Evolutionary conservation across 2,113 vertebrate species (phyloP), one percentile per base, ranked within the genome.

Genomic region (Salvator merianae): DNA sequence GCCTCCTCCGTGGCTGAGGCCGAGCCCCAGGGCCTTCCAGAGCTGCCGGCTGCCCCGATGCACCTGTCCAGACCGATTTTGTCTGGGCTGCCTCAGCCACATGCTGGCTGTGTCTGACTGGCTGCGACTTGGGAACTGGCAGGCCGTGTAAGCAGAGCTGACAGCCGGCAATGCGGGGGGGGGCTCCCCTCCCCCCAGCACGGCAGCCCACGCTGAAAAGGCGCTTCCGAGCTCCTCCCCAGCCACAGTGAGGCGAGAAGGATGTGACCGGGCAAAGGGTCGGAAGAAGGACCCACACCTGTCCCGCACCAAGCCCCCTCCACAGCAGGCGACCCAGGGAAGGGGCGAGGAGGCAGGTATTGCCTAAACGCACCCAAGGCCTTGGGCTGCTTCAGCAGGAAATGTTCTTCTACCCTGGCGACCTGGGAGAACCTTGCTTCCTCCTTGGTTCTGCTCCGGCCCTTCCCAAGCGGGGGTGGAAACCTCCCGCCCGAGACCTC

Each of bases 121-220:
- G 70, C 55, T 73, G 7, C 10, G 66, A 34, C 18, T 28, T 10
- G 34, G 1, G 1, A 30, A 22, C 28, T 14, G 62, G n/a, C 20
- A 1, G 36, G 13, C 77, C 40, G 22, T 30, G 2, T 63, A 38
- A n/a, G 22, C 24, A 8, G 43, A 12, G 40, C 70, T 16, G 78
- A 68, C 69, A 74, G 77, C 3, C 32, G 1, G 34, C 59, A 50
- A 53, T 30, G 30, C 26, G 5, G 30, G 69, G 10, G 0, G 0
- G 0, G 0, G 1, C 1, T 14, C 7, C 0, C 2, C 3, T 9
- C 16, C 0, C 50, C 34, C 4, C 32, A 2, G 24, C 26, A 13
- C 2, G 28, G 38, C 50, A 40, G 69, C 7, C 80, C 20, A 5
- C 4, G 30, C 53, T 1, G 28, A 7, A 24, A 7, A 1, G 4